Evolutionary conservation across 2,888 invertebrate genomes (phyloP).

Genomic region (Eugnorisma glareosa): DNA sequence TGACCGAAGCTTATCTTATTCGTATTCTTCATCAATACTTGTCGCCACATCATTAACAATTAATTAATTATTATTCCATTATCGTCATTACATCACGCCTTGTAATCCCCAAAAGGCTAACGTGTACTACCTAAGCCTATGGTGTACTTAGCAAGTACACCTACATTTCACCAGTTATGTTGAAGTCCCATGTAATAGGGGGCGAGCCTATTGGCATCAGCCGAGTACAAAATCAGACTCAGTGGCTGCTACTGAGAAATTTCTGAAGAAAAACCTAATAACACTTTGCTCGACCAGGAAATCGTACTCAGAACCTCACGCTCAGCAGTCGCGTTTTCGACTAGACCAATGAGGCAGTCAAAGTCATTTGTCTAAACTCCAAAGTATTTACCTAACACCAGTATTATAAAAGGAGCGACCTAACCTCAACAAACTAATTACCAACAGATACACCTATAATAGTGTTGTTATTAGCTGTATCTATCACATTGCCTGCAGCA

Average conservation of each 20-base stretch:
- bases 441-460: neutral
- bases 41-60: conserved; percentile 1
- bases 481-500: conserved; percentile 1
- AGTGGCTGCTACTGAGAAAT: neutral
- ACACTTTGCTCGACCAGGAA: neutral
- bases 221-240: neutral
- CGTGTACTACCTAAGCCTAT: no score
- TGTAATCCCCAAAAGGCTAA: neutral
- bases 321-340: no score
- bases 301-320: no score
- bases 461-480: neutral
- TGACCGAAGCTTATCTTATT: neutral
- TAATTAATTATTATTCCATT: conserved; percentile 11
- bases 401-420: neutral
- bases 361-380: neutral
- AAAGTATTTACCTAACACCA: neutral
- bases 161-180: no score
- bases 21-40: neutral
- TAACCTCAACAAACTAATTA: neutral
- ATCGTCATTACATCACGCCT: neutral
- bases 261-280: neutral
- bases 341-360: no score
- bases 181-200: no score
- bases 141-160: neutral
- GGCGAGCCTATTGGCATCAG: neutral